Base-by-base conservation (phyloP, 2,113 vertebrate species). In the Mastomys natalensis region DNA sequence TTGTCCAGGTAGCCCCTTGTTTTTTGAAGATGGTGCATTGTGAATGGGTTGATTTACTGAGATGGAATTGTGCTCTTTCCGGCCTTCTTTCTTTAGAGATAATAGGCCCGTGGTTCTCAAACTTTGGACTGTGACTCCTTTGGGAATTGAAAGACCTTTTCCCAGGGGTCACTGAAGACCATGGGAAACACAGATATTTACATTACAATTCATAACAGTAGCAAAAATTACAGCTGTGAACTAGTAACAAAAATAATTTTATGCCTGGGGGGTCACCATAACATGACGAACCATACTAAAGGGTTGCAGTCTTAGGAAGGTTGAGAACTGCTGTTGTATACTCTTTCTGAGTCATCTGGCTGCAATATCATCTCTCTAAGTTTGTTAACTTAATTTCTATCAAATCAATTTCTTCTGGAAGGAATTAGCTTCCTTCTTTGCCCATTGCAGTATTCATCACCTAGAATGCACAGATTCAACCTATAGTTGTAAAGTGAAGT, bases 31-130 rank as follows among this genome's bases (percentile, higher is more conserved):
- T 62, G 3, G 51, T 3, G 4, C 24, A 13, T 31, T 29, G 12
- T n/a, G 29, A 22, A 19, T 58, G 29, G 7, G 16, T 10, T n/a
- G 31, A 24, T 3, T 2, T 7, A 2, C 0, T 31, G 6, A 16
- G 7, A 0, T 16, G 3, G 15, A 40, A 9, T 2, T 82, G 37
- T 5, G 8, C 40, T 87, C 64, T 74, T 37, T n/a, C 3, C 3
- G 22, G 8, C 37, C n/a, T 26, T 77, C 68, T 87, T 85, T 92
- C 48, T 48, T 5, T 81, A 4, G 17, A 12, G 19, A 3, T 22
- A 34, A 5, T 12, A 60, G 80, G 15, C n/a, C 22, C 8, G 7
- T 26, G 80, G 53, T 60, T 82, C 80, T 60, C 37, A n/a, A 26
- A n/a, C 80, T 16, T n/a, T n/a, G 55, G 6, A 22, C 24, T 16